phyloP scores from a whole-genome alignment of 2,797 vertebrate species.

The Syndactyla subalaris region DNA sequence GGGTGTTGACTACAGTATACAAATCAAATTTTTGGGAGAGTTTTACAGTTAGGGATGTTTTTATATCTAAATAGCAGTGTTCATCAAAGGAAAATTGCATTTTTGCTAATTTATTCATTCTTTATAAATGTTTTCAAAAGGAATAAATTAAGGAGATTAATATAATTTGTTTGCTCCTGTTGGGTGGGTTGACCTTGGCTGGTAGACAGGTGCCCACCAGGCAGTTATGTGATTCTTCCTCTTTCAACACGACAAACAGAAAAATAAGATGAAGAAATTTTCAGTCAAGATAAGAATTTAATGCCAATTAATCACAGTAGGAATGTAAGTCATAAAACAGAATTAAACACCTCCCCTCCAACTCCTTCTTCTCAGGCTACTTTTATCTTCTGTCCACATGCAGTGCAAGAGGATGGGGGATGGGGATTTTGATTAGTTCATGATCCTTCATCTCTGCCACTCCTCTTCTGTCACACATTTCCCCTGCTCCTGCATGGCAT shows the following conservation, averaged over 20 bases:
- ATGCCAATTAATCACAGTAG: not conserved
- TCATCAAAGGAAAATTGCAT: not conserved
- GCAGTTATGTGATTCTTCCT: fast-evolving
- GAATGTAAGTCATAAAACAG: not conserved
- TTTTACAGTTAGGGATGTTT: not conserved
- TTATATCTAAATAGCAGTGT: not conserved
- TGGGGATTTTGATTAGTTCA: not conserved
- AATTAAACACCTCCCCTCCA: not conserved
- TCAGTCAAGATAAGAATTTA: not conserved
- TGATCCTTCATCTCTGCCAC: not conserved
- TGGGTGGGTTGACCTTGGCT: not conserved
- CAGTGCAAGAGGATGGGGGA: not conserved
- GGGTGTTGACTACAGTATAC: not conserved
- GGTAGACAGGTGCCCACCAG: not conserved
- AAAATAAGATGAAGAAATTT: not conserved
- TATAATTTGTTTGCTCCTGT: not conserved
- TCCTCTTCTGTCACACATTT: fast-evolving
- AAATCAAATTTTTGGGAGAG: not conserved
- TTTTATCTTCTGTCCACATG: not conserved
- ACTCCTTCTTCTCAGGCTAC: not conserved
- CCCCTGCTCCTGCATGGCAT: fast-evolving
- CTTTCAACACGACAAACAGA: not conserved
- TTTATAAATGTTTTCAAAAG: not conserved
- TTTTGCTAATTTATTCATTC: not conserved
- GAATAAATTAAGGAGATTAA: not conserved